Conservation (phyloP, 2,888 invertebrate genomes). For the Unio pictorum region DNA sequence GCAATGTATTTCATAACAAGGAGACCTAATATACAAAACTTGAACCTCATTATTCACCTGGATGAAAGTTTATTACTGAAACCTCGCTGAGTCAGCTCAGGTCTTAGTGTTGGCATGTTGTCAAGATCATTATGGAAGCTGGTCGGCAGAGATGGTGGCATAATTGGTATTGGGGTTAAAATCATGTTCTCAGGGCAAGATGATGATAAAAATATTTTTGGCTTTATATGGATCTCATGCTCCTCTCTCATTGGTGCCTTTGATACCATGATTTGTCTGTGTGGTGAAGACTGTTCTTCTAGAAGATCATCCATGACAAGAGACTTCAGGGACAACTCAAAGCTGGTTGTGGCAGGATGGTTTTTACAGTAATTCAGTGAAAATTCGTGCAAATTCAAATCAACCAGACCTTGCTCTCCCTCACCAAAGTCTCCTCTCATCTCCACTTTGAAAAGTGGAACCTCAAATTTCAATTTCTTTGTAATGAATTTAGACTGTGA, state of each 20-base stretch:
- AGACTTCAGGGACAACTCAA: slow-evolving; percentile 84
- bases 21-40: slow-evolving; percentile 6
- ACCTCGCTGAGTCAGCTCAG: too few species aligned
- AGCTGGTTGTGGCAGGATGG: slow-evolving; percentile 80
- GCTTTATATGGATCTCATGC: slow-evolving; percentile 15
- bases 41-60: too few species aligned
- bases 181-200: slow-evolving; percentile 80
- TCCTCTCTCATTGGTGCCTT: slow-evolving; percentile 31
- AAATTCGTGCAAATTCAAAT: slow-evolving; percentile 88
- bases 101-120: not conserved
- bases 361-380: slow-evolving; percentile 82
- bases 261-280: slow-evolving; percentile 83
- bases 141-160: slow-evolving; percentile 71
- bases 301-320: slow-evolving; percentile 92
- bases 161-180: slow-evolving; percentile 73
- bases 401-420: slow-evolving; percentile 77
- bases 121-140: slow-evolving; percentile 54
- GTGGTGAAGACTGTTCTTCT: slow-evolving; percentile 83
- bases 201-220: slow-evolving; percentile 78
- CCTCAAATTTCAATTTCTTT: slow-evolving; percentile 60
- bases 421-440: slow-evolving; percentile 68
- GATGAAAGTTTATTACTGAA: too few species aligned
- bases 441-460: slow-evolving; percentile 65
- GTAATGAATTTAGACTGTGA: slow-evolving; percentile 31
- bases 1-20: too few species aligned